Evolutionary conservation across 2,888 invertebrate genomes (phyloP), one percentile per base, ranked within the genome.

Genomic region (Xiphydria camelus): DNA sequence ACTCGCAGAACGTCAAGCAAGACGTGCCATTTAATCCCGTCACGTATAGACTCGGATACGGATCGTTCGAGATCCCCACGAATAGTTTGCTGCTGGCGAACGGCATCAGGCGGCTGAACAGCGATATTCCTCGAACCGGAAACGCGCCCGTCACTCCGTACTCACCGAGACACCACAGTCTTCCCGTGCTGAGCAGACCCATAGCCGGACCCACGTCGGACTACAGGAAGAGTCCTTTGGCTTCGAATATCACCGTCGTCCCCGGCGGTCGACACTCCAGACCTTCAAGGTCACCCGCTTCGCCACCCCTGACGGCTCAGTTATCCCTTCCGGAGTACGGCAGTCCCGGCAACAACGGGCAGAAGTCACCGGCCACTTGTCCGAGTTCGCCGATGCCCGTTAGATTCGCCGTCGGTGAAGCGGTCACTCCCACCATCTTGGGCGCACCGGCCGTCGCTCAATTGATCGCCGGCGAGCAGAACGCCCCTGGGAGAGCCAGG

Each of bases 1-100:
- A 85, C 61, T 87, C 87, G 26, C 86, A 83, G 43, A 88, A 87
- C 64, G 88, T 89, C 5, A 88, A 88, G 75, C 87, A 88, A 46
- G 82, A 83, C 54, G 86, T 88, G 55, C 89, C 89, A 45, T 89
- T 89, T 66, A 85, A 86, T 68, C 89, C 89, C 0, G 78, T 81
- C 25, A 79, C 80, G 25, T 83, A 80, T 53, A 65, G 58, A 45
- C 45, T 55, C 15, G 10, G 41, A 21, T 46, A 46, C 41, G 3
- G 53, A 47, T 14, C 59, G 53, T 36, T 46, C 4, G 61, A 57
- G 5, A 59, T 45, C 18, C 34, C 49, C 4, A 51, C 48, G 12
- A 59, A 53, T 12, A 47, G 50, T 7, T 22, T 57, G n/a, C 25
- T 45, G 6, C n/a, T 45, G n/a, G 32, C 45, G 3, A 45, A 45